Conservation (phyloP, 2,888 invertebrate species). For the Cremastinae sp. region DNA sequence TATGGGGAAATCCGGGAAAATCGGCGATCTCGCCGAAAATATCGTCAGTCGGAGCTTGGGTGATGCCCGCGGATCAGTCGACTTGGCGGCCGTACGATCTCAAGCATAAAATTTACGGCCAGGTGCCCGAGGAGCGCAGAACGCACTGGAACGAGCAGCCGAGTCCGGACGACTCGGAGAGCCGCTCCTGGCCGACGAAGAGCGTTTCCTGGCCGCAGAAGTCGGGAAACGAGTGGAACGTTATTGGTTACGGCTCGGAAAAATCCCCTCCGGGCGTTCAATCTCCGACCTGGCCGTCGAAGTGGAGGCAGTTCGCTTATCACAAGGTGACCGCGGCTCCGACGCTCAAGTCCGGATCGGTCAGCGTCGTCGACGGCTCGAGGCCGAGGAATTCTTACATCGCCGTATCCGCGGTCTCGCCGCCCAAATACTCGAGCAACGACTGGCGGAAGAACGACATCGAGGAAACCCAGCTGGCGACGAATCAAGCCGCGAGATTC, state of each 20-base stretch:
- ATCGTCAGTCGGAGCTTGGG: slow-evolving; percentile 69
- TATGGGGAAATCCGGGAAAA: slow-evolving; percentile 63
- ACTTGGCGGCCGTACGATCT: slow-evolving; percentile 71
- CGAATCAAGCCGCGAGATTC: slow-evolving; percentile 22
- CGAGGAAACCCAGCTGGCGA: slow-evolving; percentile 68
- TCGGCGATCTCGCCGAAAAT: slow-evolving; percentile 66
- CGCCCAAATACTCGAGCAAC: slow-evolving; percentile 71
- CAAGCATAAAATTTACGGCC: slow-evolving; percentile 58
- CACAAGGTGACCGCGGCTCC: slow-evolving; percentile 75
- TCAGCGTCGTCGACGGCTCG: slow-evolving; percentile 64
- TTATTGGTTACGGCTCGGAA: slow-evolving; percentile 58
- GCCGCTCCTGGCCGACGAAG: slow-evolving; percentile 61
- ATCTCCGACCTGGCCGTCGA: slow-evolving; percentile 70
- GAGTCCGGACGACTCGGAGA: slow-evolving; percentile 50
- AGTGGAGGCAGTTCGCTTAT: slow-evolving; percentile 78
- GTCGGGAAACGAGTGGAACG: slow-evolving; percentile 70
- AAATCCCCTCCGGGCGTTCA: slow-evolving; percentile 43
- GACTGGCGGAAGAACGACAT: slow-evolving; percentile 76
- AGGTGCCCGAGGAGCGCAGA: slow-evolving; percentile 44
- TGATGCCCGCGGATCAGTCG: slow-evolving; percentile 69
- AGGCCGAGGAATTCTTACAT: slow-evolving; percentile 74
- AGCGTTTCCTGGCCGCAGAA: slow-evolving; percentile 60
- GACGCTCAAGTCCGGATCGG: slow-evolving; percentile 69
- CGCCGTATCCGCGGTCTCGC: slow-evolving; percentile 75
- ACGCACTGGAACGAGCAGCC: slow-evolving; percentile 57